Evolutionary conservation across 2,113 vertebrate species (phyloP), one percentile per base, ranked within the genome.

Genomic region (Tragelaphus buxtoni): DNA sequence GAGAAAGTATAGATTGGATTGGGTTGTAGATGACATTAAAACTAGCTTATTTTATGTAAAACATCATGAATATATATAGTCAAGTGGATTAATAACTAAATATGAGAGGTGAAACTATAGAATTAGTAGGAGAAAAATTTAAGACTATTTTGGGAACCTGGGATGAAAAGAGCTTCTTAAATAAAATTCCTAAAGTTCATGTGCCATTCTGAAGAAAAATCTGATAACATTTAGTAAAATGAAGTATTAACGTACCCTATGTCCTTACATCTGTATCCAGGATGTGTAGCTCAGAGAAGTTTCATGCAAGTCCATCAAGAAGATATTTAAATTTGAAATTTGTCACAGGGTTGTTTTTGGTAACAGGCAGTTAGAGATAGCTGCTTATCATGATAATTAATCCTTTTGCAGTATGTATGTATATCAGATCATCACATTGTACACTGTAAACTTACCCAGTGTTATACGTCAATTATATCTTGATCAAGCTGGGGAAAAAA

Each of bases 1-100:
- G 60, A 61, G 72, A 95, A 97, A 96, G 84, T 65, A 63, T 8
- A 20, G 11, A 77, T 69, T 97, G 39, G 17, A 69, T 76, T 97
- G 11, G 56, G 11, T 76, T 91, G 55, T 61, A 12, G 8, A 82
- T 85, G 22, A 11, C 55, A 14, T 80, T 88, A 90, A 90, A 90
- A 55, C 20, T 12, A 72, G 4, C 7, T 72, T 94, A 88, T 88
- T 95, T 92, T 63, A 88, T 88, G 58, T 61, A 92, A 97, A 84
- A 58, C 32, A 65, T 7, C 28, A 35, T 11, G 30, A 72, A 26
- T 74, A 45, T 84, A 45, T 56, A 76, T 7, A 86, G 30, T 51
- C n/a, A 72, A 94, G 55, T 72, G 8, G 22, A 39, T 91, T 90
- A 55, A 83, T 49, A 49, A 26, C 24, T 90, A 94, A 93, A 63